A percentile compares a stretch with the other conserved stretches of the same genome.
These are phyloP conservation scores for Kryphioiulus occultus DNA, from an alignment of 2,888 invertebrate species.

Conservation along the genomic window DNA sequence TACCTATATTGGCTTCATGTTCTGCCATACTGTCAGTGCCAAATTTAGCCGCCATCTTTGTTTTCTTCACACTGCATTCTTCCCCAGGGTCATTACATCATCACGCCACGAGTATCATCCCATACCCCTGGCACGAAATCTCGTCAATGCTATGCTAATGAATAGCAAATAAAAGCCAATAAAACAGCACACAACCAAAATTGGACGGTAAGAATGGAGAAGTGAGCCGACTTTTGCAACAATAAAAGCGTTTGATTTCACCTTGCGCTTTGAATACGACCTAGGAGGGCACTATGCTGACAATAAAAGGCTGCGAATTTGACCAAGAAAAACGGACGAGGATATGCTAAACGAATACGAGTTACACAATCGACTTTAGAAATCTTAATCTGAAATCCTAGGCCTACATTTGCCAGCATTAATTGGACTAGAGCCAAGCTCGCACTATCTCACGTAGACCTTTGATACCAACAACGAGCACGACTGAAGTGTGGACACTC, in stretches of 20 bases:
- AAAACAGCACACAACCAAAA: neutral
- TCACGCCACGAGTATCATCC: slow-evolving; percentile 12
- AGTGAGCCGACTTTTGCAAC: neutral
- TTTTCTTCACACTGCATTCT: neutral
- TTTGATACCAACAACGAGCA: neutral
- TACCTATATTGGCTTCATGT: neutral
- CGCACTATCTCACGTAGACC: neutral
- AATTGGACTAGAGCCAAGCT: neutral
- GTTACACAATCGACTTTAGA: slow-evolving; percentile 33
- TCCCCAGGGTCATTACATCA: slow-evolving; percentile 12
- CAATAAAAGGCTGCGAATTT: neutral
- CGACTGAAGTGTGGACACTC: neutral
- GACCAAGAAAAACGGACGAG: neutral
- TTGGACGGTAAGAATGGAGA: neutral
- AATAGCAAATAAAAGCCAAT: neutral
- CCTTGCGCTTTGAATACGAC: neutral
- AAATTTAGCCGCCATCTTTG: neutral
- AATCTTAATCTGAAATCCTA: neutral
- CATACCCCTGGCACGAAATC: slow-evolving; percentile 18
- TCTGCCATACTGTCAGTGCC: neutral
- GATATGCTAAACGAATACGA: slow-evolving; percentile 21
- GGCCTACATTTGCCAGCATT: slow-evolving; percentile 1
- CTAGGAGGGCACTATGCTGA: neutral
- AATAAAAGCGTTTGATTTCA: neutral
- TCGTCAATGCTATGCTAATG: neutral